These are phyloP conservation scores for Ammodramus savannarum DNA, from an alignment of 2,113 vertebrate genomes.

Conservation along the genomic window DNA sequence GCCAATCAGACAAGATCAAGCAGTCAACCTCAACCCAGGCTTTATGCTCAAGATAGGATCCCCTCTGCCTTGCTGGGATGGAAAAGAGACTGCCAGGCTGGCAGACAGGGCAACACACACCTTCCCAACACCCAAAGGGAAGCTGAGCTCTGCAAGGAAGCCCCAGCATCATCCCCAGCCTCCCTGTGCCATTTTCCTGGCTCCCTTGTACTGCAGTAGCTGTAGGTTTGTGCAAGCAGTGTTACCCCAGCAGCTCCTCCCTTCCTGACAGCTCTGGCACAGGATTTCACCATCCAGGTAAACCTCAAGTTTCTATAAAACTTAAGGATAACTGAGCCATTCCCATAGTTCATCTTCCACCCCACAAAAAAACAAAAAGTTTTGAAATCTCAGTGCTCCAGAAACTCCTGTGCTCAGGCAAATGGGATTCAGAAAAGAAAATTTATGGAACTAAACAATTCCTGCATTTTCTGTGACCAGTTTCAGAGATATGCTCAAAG, in stretches of 20 bases:
- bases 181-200: background rate
- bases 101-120: background rate
- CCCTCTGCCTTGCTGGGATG: background rate
- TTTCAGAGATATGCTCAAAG: background rate
- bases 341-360: rapidly evolving
- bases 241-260: background rate
- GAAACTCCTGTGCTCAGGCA: background rate
- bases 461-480: background rate
- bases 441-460: background rate
- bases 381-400: background rate
- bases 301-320: background rate
- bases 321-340: background rate
- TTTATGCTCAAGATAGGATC: background rate
- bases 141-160: background rate
- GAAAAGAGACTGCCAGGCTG: background rate
- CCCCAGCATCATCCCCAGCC: background rate
- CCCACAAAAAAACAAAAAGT: background rate
- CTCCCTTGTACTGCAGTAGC: background rate
- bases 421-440: background rate
- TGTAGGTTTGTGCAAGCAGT: background rate
- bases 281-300: background rate
- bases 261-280: background rate
- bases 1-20: background rate
- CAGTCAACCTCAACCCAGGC: background rate
- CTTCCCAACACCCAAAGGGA: background rate